phyloP scores from a whole-genome alignment of 2,113 vertebrate species.

The Pyrgilauda ruficollis region DNA sequence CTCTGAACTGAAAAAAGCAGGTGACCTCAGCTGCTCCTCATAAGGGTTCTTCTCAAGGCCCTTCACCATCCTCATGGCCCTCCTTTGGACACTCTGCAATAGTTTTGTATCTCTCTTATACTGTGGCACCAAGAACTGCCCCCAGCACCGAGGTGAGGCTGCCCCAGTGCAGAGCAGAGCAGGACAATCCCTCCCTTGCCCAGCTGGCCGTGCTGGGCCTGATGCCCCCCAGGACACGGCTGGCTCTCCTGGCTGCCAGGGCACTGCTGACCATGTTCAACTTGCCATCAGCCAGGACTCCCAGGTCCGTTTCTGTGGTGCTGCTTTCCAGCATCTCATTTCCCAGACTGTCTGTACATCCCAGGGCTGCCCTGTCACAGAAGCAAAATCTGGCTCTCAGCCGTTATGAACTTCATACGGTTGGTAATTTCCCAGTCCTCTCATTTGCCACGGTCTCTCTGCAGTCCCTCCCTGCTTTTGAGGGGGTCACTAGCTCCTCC shows the following conservation, averaged over 20 bases:
- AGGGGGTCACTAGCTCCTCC: not conserved
- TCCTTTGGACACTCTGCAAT: not conserved
- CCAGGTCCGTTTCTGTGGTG: rapidly evolving
- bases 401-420: not conserved
- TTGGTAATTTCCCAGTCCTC: not conserved
- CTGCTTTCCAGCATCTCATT: not conserved
- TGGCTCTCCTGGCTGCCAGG: not conserved
- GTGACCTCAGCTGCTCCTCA: not conserved
- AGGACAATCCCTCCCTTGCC: not conserved
- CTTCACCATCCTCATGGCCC: not conserved
- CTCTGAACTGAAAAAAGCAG: not conserved
- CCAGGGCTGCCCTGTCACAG: not conserved
- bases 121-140: not conserved
- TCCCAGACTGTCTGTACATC: no score
- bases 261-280: not conserved
- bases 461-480: not conserved
- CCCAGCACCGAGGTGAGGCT: not conserved
- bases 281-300: rapidly evolving
- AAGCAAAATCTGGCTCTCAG: not conserved
- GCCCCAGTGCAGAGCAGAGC: not conserved
- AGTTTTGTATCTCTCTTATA: not conserved
- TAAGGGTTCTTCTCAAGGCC: no score
- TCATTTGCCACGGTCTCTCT: not conserved
- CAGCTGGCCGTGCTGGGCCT: rapidly evolving
- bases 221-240: rapidly evolving